A percentile compares a stretch with the other conserved stretches of the same genome.
These are phyloP conservation scores for Calycopis cecrops DNA, from an alignment of 1,140 invertebrate genomes.

Conservation along the genomic window DNA sequence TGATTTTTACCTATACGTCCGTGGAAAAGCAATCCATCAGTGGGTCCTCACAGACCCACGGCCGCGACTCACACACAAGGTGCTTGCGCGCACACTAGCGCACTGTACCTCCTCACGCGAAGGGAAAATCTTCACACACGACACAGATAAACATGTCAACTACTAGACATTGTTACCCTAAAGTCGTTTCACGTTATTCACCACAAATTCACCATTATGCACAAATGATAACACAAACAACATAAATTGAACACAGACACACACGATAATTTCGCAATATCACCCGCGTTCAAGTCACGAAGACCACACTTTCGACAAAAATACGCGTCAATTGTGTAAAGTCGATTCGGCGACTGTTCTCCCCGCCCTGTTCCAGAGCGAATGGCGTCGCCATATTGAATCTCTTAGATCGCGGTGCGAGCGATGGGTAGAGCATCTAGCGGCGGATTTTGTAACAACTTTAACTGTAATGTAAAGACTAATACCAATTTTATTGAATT, in stretches of 20 bases:
- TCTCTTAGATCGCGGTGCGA: slow-evolving; percentile 49
- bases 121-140: slow-evolving; percentile 75
- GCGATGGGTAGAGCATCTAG: slow-evolving; percentile 51
- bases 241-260: slow-evolving; percentile 62
- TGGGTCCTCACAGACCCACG: slow-evolving; percentile 57
- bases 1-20: slow-evolving; percentile 71
- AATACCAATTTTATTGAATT: too few relatives aligned
- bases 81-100: slow-evolving; percentile 55
- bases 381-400: slow-evolving; percentile 72
- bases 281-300: slow-evolving; percentile 67
- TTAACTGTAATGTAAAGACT: too few relatives aligned
- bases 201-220: slow-evolving; percentile 62
- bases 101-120: slow-evolving; percentile 67
- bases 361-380: slow-evolving; percentile 71
- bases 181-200: slow-evolving; percentile 70
- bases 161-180: slow-evolving; percentile 73
- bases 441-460: slow-evolving; percentile 29
- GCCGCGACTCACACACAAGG: slow-evolving; percentile 53
- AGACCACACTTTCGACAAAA: slow-evolving; percentile 57
- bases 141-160: slow-evolving; percentile 75
- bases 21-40: slow-evolving; percentile 73
- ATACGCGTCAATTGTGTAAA: slow-evolving; percentile 67
- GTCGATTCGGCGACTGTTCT: slow-evolving; percentile 67
- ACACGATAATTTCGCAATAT: slow-evolving; percentile 63
- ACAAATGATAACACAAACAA: slow-evolving; percentile 67